These are phyloP conservation scores for Drosophila lini DNA, from an alignment of 1,140 invertebrate genomes.

Conservation along the genomic window DNA sequence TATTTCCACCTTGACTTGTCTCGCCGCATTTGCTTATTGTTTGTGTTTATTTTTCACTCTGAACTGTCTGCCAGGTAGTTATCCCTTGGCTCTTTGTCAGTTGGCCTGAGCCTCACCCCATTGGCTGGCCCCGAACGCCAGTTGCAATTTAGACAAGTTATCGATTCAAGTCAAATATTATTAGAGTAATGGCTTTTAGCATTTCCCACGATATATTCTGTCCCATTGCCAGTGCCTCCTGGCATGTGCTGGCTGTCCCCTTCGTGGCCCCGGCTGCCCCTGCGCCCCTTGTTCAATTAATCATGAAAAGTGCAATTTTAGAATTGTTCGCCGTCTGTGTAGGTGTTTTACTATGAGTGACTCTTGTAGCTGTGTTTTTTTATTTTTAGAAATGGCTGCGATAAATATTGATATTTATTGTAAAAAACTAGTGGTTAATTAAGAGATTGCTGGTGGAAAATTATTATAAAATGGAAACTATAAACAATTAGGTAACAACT, in stretches of 20 bases:
- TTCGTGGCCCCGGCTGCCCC: slow-evolving; percentile 1
- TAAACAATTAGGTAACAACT: background rate
- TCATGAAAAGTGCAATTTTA: slow-evolving; percentile 36
- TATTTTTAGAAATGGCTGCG: background rate
- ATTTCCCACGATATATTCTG: slow-evolving; percentile 13
- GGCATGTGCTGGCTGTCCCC: background rate
- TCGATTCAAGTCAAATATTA: slow-evolving; percentile 74
- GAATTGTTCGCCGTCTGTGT: slow-evolving; percentile 23
- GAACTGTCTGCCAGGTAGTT: slow-evolving; percentile 59
- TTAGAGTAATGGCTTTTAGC: slow-evolving; percentile 67
- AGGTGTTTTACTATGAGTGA: background rate
- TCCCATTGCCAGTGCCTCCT: background rate
- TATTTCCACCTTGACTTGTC: slow-evolving; percentile 58
- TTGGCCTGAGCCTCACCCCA: slow-evolving; percentile 8
- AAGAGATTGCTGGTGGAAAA: background rate
- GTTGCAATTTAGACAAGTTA: slow-evolving; percentile 70
- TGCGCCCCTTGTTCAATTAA: slow-evolving; percentile 30
- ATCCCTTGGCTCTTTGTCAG: slow-evolving; percentile 43
- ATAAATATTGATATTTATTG: background rate
- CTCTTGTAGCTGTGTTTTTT: background rate
- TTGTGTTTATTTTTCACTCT: slow-evolving; percentile 63
- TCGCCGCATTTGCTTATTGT: slow-evolving; percentile 26
- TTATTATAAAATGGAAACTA: background rate
- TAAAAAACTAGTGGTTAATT: background rate
- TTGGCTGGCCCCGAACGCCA: slow-evolving; percentile 26